Conservation (phyloP, 2,888 invertebrate genomes). For the Cheilosia impressa region DNA sequence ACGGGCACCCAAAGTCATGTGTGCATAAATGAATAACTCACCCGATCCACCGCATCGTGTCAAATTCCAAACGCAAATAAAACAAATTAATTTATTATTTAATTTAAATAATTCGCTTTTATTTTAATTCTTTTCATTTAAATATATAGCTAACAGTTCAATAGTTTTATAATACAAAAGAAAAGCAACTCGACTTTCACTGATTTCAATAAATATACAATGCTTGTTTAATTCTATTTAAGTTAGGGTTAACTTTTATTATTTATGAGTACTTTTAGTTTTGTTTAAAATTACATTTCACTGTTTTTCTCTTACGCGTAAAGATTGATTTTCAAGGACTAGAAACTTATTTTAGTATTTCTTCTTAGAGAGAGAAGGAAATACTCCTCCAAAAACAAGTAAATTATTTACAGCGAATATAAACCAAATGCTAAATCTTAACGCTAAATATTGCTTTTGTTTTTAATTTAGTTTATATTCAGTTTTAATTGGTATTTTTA, state of each 20-base stretch:
- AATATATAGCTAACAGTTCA: slow-evolving; percentile 69
- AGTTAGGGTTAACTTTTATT: slow-evolving; percentile 36
- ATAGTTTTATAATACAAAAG: slow-evolving; percentile 64
- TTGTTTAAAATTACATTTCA: slow-evolving; percentile 42
- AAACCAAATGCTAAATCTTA: slow-evolving; percentile 46
- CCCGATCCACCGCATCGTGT: neutral
- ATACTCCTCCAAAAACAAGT: slow-evolving; percentile 62
- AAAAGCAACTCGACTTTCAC: slow-evolving; percentile 34
- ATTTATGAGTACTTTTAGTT: slow-evolving; percentile 32
- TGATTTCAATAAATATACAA: slow-evolving; percentile 72
- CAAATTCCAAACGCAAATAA: slow-evolving; percentile 2
- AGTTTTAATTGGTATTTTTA: slow-evolving; percentile 22
- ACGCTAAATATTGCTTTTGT: slow-evolving; percentile 67
- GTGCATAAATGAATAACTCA: slow-evolving; percentile 56
- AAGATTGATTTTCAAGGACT: slow-evolving; percentile 66
- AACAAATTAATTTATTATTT: slow-evolving; percentile 55
- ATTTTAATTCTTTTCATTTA: slow-evolving; percentile 32
- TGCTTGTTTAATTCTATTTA: slow-evolving; percentile 22
- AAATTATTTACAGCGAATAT: slow-evolving; percentile 58
- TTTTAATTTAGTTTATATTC: slow-evolving; percentile 37
- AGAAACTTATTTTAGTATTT: slow-evolving; percentile 69
- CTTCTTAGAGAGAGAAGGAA: slow-evolving; percentile 33
- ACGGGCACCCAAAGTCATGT: slow-evolving; percentile 6
- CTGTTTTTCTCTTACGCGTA: slow-evolving; percentile 31
- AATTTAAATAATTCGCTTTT: slow-evolving; percentile 65